Percentiles rank a stretch among this genome's conserved stretches.
Conservation (phyloP, 2,113 vertebrate species). For the Rhinolophus sinicus region DNA sequence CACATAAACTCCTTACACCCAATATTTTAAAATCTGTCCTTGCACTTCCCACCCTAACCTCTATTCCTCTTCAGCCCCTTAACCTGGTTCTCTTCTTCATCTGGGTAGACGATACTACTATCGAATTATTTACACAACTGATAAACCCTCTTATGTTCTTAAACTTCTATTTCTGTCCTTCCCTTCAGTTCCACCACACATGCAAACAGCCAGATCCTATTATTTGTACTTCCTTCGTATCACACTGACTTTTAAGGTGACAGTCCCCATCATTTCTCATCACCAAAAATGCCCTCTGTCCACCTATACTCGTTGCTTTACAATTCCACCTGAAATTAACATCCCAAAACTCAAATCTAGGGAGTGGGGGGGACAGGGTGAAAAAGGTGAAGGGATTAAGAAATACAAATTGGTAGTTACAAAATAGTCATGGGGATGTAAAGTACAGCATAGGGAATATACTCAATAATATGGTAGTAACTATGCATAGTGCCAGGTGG, state of each 20-base stretch:
- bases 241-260: not conserved
- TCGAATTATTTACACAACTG: not conserved
- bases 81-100: not conserved
- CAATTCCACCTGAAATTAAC: not conserved
- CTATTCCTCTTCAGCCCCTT: not conserved
- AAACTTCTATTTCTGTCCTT: not conserved
- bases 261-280: not conserved
- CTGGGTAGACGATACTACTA: not conserved
- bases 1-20: not conserved
- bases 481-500: too few species aligned
- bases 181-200: not conserved
- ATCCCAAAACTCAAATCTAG: constrained; percentile 5
- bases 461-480: too few species aligned
- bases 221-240: not conserved
- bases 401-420: too few species aligned
- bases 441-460: too few species aligned
- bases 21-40: not conserved
- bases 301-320: not conserved
- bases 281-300: not conserved
- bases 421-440: too few species aligned
- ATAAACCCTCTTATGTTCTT: not conserved
- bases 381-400: too few species aligned
- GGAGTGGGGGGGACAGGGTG: too few species aligned
- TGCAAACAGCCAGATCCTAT: not conserved
- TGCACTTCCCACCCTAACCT: not conserved